A percentile compares a stretch with the other conserved stretches of the same genome.
These are phyloP conservation scores for Erpornis zantholeuca DNA, from an alignment of 2,113 vertebrate genomes.

Conservation along the genomic window DNA sequence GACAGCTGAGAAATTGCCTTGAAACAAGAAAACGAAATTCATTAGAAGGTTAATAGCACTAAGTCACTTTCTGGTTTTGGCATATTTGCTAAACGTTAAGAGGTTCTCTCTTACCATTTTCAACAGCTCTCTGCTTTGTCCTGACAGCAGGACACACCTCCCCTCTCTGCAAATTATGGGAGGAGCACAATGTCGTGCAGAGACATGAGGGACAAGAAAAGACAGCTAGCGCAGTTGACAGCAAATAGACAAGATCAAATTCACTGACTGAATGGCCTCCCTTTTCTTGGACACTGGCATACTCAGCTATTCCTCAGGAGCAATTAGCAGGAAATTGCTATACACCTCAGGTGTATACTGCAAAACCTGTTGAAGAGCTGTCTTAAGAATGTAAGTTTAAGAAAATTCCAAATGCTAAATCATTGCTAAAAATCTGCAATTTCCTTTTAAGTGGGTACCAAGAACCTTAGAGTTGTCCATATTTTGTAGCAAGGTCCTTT, in stretches of 20 bases:
- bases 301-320: neutral
- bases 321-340: neutral
- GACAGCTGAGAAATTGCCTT: neutral
- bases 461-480: neutral
- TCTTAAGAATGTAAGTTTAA: neutral
- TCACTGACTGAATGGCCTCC: neutral
- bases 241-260: neutral
- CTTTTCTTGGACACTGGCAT: neutral
- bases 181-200: neutral
- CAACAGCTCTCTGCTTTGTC: neutral
- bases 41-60: neutral
- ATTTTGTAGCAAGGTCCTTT: neutral
- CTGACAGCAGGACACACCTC: neutral
- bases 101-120: neutral
- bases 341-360: neutral
- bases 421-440: neutral
- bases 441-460: neutral
- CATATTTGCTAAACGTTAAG: neutral
- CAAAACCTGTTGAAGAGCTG: neutral
- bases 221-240: neutral
- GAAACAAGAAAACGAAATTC: neutral
- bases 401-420: neutral
- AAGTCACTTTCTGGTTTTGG: neutral
- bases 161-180: neutral
- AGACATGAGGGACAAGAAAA: neutral